Base-by-base conservation (phyloP, 2,113 vertebrate genomes). In the Hucho hucho region DNA sequence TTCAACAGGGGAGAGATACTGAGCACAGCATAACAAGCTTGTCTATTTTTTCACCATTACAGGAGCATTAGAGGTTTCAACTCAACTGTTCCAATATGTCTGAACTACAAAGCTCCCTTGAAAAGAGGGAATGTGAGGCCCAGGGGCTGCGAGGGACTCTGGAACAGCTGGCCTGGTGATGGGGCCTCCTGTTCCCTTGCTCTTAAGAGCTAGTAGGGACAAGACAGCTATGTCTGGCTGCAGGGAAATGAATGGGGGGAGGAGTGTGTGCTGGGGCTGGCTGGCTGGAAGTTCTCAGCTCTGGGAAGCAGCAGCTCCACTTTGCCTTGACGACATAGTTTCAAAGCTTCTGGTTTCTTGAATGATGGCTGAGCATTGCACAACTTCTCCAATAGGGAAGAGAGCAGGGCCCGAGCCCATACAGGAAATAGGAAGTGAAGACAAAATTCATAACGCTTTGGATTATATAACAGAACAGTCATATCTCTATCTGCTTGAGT, bases 11-110 rank as follows among this genome's bases (percentile, higher is more conserved):
- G 79, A 75, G 72, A 56, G 49, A 77, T 75, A 32, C 28, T 32
- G 65, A n/a, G 28, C 14, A 13, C 69, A 49, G 13, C 87, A 91
- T 87, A 90, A 87, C 87, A 87, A 90, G 85, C 80, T 79, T 73
- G 83, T 83, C 83, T 85, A 87, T 66, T 68, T 88, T 83, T 89
- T 84, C 79, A 87, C 87, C 87, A 87, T 91, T 89, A 89, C 86
- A 84, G 85, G 88, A 92, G 88, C 87, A 90, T 88, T 88, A 88
- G 85, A 90, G 87, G 81, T 86, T 88, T n/a, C 91, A 90, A 88
- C 90, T 89, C 88, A 90, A 90, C 90, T 91, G 87, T 90, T 92
- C 89, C 89, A 90, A 92, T 86, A 91, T 92, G 90, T 92, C 91
- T 92, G 88, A 92, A 92, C 90, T 90, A 92, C 89, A 92, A 92